Conservation (phyloP, 2,113 vertebrate species). For the Dasyornis broadbenti region DNA sequence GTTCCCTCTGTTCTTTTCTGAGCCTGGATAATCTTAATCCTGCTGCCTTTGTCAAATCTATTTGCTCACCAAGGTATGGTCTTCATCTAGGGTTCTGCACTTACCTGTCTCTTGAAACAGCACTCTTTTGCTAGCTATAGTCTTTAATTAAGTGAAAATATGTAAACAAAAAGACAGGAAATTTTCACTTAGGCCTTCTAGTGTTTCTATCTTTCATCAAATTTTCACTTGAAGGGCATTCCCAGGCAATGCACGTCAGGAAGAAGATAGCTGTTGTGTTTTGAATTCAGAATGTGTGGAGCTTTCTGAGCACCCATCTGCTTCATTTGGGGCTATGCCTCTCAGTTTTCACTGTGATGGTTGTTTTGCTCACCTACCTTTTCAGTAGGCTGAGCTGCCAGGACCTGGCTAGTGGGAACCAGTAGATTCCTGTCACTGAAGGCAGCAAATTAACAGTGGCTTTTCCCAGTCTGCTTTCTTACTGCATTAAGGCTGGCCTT, state of each 20-base stretch:
- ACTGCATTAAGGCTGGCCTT: conserved; percentile 12
- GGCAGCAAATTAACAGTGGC: neutral
- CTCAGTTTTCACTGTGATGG: neutral
- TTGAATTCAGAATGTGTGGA: neutral
- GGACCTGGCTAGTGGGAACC: neutral
- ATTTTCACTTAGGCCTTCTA: neutral
- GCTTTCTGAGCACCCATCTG: neutral
- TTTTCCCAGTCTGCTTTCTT: neutral
- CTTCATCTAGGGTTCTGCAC: neutral
- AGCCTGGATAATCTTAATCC: neutral
- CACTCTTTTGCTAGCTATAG: neutral
- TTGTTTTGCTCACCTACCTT: neutral
- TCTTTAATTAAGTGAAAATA: neutral
- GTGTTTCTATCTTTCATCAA: neutral
- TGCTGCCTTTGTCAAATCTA: neutral
- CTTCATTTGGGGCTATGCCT: neutral
- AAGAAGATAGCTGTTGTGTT: neutral
- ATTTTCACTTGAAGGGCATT: neutral
- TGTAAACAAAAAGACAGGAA: neutral
- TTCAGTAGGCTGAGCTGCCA: neutral
- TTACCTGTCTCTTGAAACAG: neutral
- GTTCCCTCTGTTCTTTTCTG: neutral
- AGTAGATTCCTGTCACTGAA: neutral
- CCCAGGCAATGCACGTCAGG: neutral
- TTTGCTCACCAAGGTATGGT: neutral